These are phyloP conservation scores for Balearica regulorum DNA, from an alignment of 2,797 vertebrate species.

Conservation along the genomic window DNA sequence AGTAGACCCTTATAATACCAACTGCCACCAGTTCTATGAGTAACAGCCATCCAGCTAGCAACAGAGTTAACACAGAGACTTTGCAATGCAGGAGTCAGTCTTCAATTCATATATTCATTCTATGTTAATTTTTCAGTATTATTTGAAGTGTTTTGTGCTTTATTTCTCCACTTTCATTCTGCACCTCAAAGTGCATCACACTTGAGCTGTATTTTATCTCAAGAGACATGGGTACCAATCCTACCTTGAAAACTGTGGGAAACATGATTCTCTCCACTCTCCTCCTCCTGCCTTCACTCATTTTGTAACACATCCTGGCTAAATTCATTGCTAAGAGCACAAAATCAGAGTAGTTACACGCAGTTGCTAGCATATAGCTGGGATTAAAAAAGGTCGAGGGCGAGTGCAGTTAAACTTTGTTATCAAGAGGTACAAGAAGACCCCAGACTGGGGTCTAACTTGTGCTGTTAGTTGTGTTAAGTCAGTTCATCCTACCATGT, in stretches of 20 bases:
- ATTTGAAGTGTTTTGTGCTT: neutral
- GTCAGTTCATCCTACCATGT: neutral
- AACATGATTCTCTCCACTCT: neutral
- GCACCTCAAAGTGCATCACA: neutral
- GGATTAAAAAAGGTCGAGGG: neutral
- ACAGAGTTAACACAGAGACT: neutral
- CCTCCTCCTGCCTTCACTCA: accelerated
- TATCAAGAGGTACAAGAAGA: neutral
- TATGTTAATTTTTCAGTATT: neutral
- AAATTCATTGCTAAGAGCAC: neutral
- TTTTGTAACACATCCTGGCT: neutral
- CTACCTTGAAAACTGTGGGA: neutral
- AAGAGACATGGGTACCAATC: neutral
- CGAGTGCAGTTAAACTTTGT: neutral
- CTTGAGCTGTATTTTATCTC: neutral
- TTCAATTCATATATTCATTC: neutral
- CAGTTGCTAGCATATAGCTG: neutral
- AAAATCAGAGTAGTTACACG: neutral
- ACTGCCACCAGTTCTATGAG: neutral
- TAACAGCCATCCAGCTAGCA: neutral
- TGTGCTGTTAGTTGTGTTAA: neutral
- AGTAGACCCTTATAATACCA: neutral
- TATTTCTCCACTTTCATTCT: neutral
- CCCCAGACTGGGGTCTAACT: neutral
- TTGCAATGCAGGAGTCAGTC: neutral